Percentiles rank a stretch among this genome's conserved stretches.
These are phyloP conservation scores for Patella caerulea DNA, from an alignment of 2,888 invertebrate genomes.

Conservation along the genomic window DNA sequence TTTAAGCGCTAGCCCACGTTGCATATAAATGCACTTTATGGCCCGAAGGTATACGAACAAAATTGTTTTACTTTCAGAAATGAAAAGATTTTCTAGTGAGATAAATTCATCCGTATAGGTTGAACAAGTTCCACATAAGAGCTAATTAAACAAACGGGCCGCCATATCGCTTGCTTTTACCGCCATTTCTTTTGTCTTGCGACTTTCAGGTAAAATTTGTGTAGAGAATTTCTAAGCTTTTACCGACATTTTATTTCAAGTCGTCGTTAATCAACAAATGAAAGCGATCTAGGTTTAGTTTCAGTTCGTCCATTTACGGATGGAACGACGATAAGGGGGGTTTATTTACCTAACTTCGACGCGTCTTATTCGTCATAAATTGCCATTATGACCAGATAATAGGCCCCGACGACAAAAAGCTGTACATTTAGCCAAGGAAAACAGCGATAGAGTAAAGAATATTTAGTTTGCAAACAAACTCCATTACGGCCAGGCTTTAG, in stretches of 20 bases:
- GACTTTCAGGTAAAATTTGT: constrained; percentile 1
- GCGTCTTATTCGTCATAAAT: background rate
- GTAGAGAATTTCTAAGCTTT: constrained; percentile 5
- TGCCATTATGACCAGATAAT: constrained; percentile 9
- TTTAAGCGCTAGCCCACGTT: background rate
- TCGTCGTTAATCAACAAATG: background rate
- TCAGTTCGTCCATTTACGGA: background rate
- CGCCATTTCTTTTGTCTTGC: constrained; percentile 4
- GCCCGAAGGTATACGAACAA: background rate
- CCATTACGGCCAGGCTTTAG: too few species aligned
- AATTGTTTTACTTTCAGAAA: too few species aligned
- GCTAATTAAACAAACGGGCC: background rate
- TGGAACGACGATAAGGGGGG: background rate
- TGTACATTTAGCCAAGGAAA: constrained; percentile 8
- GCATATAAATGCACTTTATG: background rate
- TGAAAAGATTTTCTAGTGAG: too few species aligned
- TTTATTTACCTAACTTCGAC: background rate
- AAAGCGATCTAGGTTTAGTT: background rate
- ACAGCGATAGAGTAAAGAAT: background rate
- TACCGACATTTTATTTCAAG: constrained; percentile 1
- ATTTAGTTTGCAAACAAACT: constrained; percentile 3
- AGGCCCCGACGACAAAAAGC: constrained; percentile 1
- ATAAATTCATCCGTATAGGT: too few species aligned
- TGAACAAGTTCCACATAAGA: background rate
- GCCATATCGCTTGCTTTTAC: background rate